Percentiles rank a stretch among this genome's conserved stretches.
These are phyloP conservation scores for Enteromius treurensis DNA, from an alignment of 2,797 vertebrate genomes.

Conservation along the genomic window DNA sequence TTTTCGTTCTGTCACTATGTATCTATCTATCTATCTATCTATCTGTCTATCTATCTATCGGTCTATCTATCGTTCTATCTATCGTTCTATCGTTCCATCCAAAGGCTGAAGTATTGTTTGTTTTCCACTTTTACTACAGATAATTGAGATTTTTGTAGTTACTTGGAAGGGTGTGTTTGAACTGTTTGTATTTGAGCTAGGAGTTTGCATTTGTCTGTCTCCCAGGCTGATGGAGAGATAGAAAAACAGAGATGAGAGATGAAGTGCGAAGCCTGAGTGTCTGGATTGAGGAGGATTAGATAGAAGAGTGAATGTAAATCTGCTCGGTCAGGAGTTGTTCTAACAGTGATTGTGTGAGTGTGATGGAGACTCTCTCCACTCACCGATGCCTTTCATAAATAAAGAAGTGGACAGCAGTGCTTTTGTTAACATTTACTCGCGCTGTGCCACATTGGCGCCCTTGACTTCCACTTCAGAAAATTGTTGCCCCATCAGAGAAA, in stretches of 20 bases:
- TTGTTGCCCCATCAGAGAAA: constrained; percentile 89
- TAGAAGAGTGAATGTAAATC: constrained; percentile 32
- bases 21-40: background rate
- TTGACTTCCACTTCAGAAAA: constrained; percentile 95
- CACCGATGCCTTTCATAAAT: constrained; percentile 82
- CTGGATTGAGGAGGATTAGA: constrained; percentile 38
- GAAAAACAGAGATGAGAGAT: constrained; percentile 13
- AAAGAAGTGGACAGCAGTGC: constrained; percentile 80
- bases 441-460: constrained; percentile 87
- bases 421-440: constrained; percentile 90
- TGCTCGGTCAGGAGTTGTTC: constrained; percentile 10
- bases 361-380: constrained; percentile 65
- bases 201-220: constrained; percentile 4
- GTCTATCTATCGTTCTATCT: accelerated
- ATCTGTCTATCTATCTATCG: background rate
- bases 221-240: background rate
- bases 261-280: background rate
- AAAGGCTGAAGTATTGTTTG: background rate
- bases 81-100: background rate
- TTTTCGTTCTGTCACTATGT: too few relatives aligned
- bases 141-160: background rate
- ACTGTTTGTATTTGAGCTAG: background rate
- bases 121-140: background rate
- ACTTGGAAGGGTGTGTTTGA: background rate
- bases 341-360: constrained; percentile 38